phyloP scores from a whole-genome alignment of 2,888 invertebrate genomes.

The Syrphus vitripennis region DNA sequence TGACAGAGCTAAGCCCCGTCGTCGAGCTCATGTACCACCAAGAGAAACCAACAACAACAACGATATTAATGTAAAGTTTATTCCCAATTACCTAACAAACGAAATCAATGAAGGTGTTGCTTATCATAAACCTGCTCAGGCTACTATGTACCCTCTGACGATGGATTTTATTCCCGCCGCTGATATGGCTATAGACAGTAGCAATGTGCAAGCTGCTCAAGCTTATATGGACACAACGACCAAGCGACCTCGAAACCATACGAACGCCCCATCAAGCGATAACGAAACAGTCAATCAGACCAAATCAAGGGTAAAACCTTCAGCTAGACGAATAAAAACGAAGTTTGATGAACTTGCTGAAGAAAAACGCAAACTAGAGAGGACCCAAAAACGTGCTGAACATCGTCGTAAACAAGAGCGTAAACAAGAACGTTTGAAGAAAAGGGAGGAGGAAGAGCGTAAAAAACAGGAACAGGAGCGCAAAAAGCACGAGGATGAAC shows the following conservation, averaged over 20 bases:
- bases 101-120: slow-evolving; percentile 34
- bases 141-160: slow-evolving; percentile 16
- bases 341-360: slow-evolving; percentile 47
- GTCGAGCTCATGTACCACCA: slow-evolving; percentile 24
- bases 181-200: slow-evolving; percentile 63
- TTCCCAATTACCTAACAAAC: slow-evolving; percentile 53
- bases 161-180: slow-evolving; percentile 49
- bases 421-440: slow-evolving; percentile 29
- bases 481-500: slow-evolving; percentile 25
- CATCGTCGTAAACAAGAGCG: slow-evolving; percentile 41
- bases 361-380: slow-evolving; percentile 48
- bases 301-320: slow-evolving; percentile 6
- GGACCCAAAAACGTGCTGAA: slow-evolving; percentile 70
- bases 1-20: slow-evolving; percentile 30
- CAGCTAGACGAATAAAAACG: slow-evolving; percentile 31
- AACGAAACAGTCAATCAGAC: slow-evolving; percentile 60
- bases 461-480: slow-evolving; percentile 37
- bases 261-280: slow-evolving; percentile 43
- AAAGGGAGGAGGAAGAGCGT: slow-evolving; percentile 71
- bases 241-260: slow-evolving; percentile 47
- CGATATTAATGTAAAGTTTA: slow-evolving; percentile 45
- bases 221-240: slow-evolving; percentile 55
- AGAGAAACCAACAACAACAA: slow-evolving; percentile 12
- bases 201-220: slow-evolving; percentile 74
- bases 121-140: slow-evolving; percentile 10